Evolutionary conservation across 2,888 invertebrate genomes (phyloP), one percentile per base, ranked within the genome.

Genomic region (Crioceris asparagi): DNA sequence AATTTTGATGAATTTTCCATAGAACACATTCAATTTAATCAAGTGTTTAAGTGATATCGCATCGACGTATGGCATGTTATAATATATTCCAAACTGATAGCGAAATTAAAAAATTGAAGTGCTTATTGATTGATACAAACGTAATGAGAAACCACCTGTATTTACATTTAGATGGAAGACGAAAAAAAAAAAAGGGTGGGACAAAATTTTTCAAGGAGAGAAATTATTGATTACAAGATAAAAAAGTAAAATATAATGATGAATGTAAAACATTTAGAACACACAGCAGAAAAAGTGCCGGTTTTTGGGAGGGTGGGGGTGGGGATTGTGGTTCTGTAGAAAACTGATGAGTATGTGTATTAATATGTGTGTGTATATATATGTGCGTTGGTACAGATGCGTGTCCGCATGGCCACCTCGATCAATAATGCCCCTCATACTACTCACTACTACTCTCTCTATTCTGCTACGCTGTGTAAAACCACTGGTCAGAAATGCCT

Each of bases 391-490:
- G 52, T 54, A 58, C 56, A 53, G 55, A 56, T 56, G 59, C 55
- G 57, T 56, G 59, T 59, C 39, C 53, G 53, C 51, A 50, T 50
- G 51, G 49, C 49, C 45, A 48, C 52, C 47, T 51, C 53, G 57
- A 64, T 64, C 64, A 64, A 64, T 64, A 64, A 56, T 57, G 57
- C 63, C 59, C 62, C 62, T 59, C n/a, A n/a, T n/a, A n/a, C n/a
- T n/a, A n/a, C n/a, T n/a, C n/a, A n/a, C n/a, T n/a, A n/a, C n/a
- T n/a, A n/a, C n/a, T n/a, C n/a, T n/a, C n/a, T n/a, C n/a, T n/a
- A n/a, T n/a, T n/a, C n/a, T n/a, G n/a, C n/a, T n/a, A 64, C 61
- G 57, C 57, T 53, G 52, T 54, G 43, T 60, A 27, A 60, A 63
- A 62, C 63, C 63, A 64, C 57, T 63, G 64, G 63, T 63, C 64